phyloP scores from a whole-genome alignment of 2,113 vertebrate genomes.

The Anarrhichthys ocellatus region DNA sequence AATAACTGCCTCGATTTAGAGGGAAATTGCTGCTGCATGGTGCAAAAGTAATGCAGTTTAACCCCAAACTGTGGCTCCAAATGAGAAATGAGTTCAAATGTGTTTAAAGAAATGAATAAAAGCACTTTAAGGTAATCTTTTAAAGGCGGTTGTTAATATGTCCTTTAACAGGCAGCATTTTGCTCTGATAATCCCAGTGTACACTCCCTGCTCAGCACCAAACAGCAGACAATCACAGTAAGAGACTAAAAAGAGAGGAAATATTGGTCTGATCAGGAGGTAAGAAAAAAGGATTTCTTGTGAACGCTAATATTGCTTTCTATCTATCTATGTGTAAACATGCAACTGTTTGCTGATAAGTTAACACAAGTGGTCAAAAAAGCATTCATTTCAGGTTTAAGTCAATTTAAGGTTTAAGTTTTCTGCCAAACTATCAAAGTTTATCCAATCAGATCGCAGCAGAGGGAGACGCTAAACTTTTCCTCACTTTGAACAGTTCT shows the following conservation, averaged over 20 bases:
- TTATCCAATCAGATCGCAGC: neutral
- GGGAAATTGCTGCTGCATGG: constrained; percentile 3
- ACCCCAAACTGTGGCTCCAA: neutral
- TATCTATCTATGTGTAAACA: neutral
- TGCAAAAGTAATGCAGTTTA: neutral
- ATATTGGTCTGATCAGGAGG: neutral
- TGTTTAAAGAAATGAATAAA: neutral
- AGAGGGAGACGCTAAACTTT: neutral
- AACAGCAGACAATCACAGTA: neutral
- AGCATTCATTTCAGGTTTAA: neutral
- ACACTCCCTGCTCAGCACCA: neutral
- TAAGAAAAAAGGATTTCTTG: neutral
- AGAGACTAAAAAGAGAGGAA: neutral
- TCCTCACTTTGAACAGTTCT: neutral
- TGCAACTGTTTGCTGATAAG: neutral
- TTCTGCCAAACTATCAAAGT: neutral
- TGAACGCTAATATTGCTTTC: neutral
- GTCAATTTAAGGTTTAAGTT: neutral
- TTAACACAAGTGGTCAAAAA: neutral
- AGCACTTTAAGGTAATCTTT: neutral
- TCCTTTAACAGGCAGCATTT: neutral
- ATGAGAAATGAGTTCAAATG: neutral
- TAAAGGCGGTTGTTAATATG: no score
- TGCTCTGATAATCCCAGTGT: neutral
- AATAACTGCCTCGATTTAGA: constrained; percentile 16